phyloP scores from a whole-genome alignment of 2,888 invertebrate genomes.

The Heteromyza rotundicornis region DNA sequence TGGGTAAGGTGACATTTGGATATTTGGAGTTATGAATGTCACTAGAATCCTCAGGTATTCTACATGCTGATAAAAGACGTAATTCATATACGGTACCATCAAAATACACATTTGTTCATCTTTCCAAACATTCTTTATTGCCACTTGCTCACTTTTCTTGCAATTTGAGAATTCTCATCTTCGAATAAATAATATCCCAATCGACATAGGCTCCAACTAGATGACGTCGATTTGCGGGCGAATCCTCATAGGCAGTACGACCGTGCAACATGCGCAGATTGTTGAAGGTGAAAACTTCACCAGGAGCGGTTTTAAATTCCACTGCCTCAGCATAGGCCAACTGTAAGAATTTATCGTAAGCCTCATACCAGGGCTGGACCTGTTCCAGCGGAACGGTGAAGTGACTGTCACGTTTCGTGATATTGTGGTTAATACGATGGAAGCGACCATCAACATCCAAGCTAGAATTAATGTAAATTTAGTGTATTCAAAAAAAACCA shows the following conservation, averaged over 20 bases:
- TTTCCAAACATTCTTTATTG: too few relatives aligned
- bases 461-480: constrained; percentile 22
- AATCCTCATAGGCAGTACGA: constrained; percentile 70
- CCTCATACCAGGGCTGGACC: constrained; percentile 72
- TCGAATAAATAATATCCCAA: constrained; percentile 79
- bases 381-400: constrained; percentile 67
- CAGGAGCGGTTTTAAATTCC: constrained; percentile 70
- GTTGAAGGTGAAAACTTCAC: constrained; percentile 75
- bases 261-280: constrained; percentile 77
- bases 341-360: constrained; percentile 69
- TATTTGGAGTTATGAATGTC: too few relatives aligned
- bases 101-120: too few relatives aligned
- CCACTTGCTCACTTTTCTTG: background rate
- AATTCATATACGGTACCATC: too few relatives aligned
- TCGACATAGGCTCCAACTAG: constrained; percentile 76
- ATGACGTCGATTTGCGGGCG: constrained; percentile 65
- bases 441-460: constrained; percentile 64
- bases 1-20: too few relatives aligned
- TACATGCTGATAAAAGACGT: too few relatives aligned
- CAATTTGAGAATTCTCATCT: constrained; percentile 47
- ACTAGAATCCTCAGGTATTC: too few relatives aligned
- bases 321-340: constrained; percentile 68
- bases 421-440: constrained; percentile 71
- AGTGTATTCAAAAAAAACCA: background rate
- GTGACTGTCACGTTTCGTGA: constrained; percentile 74